Percentiles rank a stretch among this genome's conserved stretches.
phyloP scores from a whole-genome alignment of 2,888 invertebrate species.

The Agriopis marginaria region DNA sequence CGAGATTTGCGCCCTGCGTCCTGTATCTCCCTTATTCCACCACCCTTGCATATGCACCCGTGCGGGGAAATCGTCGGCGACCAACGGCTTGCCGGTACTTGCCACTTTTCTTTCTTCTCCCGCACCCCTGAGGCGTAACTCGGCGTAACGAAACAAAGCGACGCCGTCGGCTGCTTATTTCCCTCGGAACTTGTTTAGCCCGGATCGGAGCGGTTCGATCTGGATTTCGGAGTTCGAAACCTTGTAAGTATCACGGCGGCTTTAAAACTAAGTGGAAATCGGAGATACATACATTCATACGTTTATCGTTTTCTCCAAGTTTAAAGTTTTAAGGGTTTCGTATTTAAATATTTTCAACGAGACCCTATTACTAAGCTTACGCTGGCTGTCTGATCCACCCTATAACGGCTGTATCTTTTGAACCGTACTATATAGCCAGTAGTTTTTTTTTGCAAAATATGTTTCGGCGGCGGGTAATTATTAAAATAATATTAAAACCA shows the following conservation, averaged over 20 bases:
- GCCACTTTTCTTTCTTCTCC: conserved; percentile 65
- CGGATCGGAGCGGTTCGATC: conserved; percentile 72
- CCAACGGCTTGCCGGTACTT: conserved; percentile 41
- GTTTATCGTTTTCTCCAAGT: conserved; percentile 44
- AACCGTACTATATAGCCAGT: no score
- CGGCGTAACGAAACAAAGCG: conserved; percentile 67
- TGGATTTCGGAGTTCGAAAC: conserved; percentile 70
- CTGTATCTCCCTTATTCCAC: conserved; percentile 33
- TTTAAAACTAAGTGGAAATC: conserved; percentile 57
- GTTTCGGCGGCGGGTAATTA: no score
- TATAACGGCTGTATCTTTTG: no score
- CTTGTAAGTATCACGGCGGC: conserved; percentile 61
- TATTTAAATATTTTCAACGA: not conserved
- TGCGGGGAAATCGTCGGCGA: conserved; percentile 56
- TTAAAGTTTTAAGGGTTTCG: conserved; percentile 23
- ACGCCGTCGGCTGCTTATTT: conserved; percentile 71
- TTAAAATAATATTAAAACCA: no score
- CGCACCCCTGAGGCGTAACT: conserved; percentile 64
- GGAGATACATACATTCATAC: conserved; percentile 52
- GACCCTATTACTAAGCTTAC: no score
- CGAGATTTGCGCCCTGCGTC: conserved; percentile 67
- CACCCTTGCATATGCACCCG: conserved; percentile 72
- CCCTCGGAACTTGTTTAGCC: conserved; percentile 77
- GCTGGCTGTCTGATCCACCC: no score
- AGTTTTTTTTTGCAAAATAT: no score